Conservation (phyloP, 2,888 invertebrate genomes). For the Troides oblongomaculatus region DNA sequence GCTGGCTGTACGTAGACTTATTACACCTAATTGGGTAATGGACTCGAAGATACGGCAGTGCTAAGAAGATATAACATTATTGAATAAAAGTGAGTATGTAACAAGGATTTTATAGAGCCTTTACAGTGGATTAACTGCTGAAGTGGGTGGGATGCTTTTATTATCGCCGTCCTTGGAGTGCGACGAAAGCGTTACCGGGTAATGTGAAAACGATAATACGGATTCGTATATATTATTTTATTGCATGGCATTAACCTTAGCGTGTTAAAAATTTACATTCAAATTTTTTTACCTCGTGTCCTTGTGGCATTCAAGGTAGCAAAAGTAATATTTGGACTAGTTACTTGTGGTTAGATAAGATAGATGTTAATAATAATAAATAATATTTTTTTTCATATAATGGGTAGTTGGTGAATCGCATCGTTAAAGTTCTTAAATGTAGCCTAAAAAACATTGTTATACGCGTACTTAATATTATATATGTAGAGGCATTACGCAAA, state of each 20-base stretch:
- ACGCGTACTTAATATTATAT: too few species aligned
- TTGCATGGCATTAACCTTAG: conserved; percentile 6
- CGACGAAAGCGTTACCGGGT: conserved; percentile 23
- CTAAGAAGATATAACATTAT: conserved; percentile 32
- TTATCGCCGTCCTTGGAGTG: conserved; percentile 15
- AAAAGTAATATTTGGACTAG: neutral
- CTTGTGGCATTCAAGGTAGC: neutral
- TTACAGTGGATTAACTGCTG: conserved; percentile 29
- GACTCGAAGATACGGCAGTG: conserved; percentile 34
- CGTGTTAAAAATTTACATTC: neutral
- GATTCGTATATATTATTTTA: conserved; percentile 26
- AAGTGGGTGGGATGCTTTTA: conserved; percentile 26
- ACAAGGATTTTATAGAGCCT: conserved; percentile 32
- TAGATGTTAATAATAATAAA: too few species aligned
- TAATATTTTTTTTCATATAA: too few species aligned
- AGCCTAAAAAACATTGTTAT: too few species aligned
- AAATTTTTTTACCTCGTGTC: neutral
- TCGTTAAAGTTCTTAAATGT: too few species aligned
- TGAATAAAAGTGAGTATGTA: conserved; percentile 31
- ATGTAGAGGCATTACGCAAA: too few species aligned
- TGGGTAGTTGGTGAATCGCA: too few species aligned
- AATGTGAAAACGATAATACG: conserved; percentile 27
- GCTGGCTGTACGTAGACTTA: conserved; percentile 39
- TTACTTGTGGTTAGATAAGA: too few species aligned
- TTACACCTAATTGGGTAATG: conserved; percentile 61